Base-by-base conservation (phyloP, 1,140 invertebrate species). In the Gryon sp. region DNA sequence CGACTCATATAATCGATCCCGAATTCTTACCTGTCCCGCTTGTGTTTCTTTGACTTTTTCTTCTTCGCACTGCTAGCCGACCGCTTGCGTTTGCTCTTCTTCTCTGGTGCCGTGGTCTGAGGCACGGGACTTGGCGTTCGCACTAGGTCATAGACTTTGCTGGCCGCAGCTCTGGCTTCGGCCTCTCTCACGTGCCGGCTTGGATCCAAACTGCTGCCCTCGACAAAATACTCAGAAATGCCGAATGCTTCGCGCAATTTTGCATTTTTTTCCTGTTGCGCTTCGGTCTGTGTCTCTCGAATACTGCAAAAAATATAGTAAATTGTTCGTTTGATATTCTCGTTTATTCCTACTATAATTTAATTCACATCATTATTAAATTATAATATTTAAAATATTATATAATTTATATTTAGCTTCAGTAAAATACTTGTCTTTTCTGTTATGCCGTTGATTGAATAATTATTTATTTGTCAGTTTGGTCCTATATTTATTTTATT, bases 251-350 rank as follows among this genome's bases (percentile, higher is more conserved):
- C 95, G 36, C 96, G 92, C 45, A 99, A 89, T 45, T 93, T 93
- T 4, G 94, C 95, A 91, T 99, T 99, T 88, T 99, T 98, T 82
- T 97, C 95, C 83, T 96, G 94, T 84, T 98, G 97, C n/a, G 97
- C 97, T 87, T 97, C 96, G 1, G 97, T 97, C 55, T 99, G 97
- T 36, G 96, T 98, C 83, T 98, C 97, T 52, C 95, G 95, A 14
- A 96, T 95, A 89, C 96, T 97, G 86, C 4, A 12, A 16, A 9
- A 40, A 18, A 40, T 2, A 40, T 2, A 16, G 18, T 24, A 7
- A 7, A 3, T 24, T 24, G 7, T 24, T 24, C n/a, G n/a, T n/a
- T n/a, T n/a, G n/a, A n/a, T n/a, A n/a, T n/a, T n/a, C n/a, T n/a
- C n/a, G n/a, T n/a, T n/a, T n/a, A n/a, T n/a, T n/a, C n/a, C n/a